Evolutionary conservation across 1,140 invertebrate species (phyloP).

Genomic region (Pseudomyrmex gracilis): DNA sequence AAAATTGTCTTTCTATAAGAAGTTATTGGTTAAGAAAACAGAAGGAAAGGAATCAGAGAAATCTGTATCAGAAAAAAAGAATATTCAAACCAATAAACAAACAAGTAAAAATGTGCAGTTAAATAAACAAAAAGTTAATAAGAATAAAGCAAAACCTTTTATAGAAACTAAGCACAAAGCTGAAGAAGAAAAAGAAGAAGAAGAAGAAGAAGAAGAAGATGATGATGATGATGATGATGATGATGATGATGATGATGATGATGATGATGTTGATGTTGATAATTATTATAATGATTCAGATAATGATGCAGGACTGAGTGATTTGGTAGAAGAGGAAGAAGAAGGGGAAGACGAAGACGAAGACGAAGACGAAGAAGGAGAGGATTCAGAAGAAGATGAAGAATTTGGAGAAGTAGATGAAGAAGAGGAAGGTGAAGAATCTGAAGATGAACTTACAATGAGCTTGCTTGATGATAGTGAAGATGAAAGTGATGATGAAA

Average conservation of each 20-base stretch:
- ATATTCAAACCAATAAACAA: conserved; percentile 75
- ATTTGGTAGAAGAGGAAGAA: not conserved
- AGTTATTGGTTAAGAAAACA: conserved; percentile 57
- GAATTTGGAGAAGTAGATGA: conserved; percentile 82
- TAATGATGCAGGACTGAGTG: not conserved
- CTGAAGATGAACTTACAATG: too few species aligned
- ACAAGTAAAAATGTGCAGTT: conserved; percentile 39
- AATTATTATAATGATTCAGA: conserved; percentile 35
- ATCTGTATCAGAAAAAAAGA: conserved; percentile 77
- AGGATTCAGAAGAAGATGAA: conserved; percentile 75
- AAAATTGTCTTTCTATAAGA: conserved; percentile 67
- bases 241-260: conserved; percentile 82
- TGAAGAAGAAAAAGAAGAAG: conserved; percentile 19
- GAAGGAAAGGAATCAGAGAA: not conserved
- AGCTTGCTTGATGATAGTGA: too few species aligned
- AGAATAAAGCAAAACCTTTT: conserved; percentile 62
- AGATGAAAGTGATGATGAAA: too few species aligned
- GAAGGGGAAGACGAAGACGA: conserved; percentile 15
- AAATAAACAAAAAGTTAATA: conserved; percentile 43
- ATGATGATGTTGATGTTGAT: conserved; percentile 51
- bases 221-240: conserved; percentile 44
- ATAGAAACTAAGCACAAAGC: conserved; percentile 50
- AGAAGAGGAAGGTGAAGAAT: conserved; percentile 82
- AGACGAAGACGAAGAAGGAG: conserved; percentile 79
- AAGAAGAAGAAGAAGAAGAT: conserved; percentile 31